A percentile compares a stretch with the other conserved stretches of the same genome.
Conservation (phyloP, 2,113 vertebrate genomes). For the Trogon melanurus region DNA sequence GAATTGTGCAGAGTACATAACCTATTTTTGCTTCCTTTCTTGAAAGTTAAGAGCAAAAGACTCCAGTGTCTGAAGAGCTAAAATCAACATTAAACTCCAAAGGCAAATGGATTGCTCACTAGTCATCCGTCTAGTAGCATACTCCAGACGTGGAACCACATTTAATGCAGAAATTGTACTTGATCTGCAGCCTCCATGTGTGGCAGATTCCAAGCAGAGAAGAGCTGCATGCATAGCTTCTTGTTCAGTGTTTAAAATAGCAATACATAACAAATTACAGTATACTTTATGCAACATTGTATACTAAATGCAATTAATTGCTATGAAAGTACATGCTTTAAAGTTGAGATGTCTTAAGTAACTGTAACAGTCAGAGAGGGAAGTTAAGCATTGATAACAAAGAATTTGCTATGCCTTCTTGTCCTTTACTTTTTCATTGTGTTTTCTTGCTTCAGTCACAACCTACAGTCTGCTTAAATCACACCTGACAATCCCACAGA, state of each 20-base stretch:
- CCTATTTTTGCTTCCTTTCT: neutral
- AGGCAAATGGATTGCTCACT: neutral
- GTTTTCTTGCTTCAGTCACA: neutral
- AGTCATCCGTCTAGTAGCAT: neutral
- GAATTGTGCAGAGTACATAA: neutral
- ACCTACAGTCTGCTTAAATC: neutral
- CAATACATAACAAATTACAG: neutral
- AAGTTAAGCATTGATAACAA: neutral
- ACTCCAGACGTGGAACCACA: fast-evolving
- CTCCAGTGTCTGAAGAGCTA: neutral
- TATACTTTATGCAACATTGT: neutral
- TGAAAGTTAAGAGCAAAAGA: neutral
- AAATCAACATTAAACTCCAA: neutral
- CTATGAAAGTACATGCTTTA: neutral
- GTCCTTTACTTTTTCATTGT: neutral
- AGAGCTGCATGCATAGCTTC: neutral
- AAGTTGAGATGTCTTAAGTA: neutral
- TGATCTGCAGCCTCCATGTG: neutral
- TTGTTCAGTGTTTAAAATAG: neutral
- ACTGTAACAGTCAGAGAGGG: neutral
- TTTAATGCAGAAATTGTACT: neutral
- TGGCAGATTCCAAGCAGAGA: neutral
- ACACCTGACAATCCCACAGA: neutral
- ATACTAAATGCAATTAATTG: neutral
- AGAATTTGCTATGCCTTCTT: neutral